Evolutionary conservation across 2,113 vertebrate genomes (phyloP), one percentile per base, ranked within the genome.

Genomic region (Toxotes chatareus): DNA sequence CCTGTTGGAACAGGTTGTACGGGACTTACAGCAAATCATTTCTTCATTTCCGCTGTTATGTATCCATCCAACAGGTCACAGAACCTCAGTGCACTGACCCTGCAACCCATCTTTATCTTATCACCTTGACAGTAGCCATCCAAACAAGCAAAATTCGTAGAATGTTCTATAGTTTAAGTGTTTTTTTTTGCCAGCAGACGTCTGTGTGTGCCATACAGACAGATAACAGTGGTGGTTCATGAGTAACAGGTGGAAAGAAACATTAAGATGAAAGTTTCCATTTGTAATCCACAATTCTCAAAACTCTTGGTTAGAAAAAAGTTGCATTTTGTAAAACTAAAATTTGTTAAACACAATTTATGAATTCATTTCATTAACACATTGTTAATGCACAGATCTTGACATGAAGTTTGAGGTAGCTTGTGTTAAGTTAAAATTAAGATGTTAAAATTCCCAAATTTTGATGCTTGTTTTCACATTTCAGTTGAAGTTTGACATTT

Each of bases 61-160:
- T 34, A 31, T 84, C 7, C 16, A 53, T 31, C 3, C 4, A 7
- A 63, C 36, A 36, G 38, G 57, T 85, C 64, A 60, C 46, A 59
- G 17, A 42, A 44, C 40, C 31, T 66, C 34, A 31, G 81, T 3
- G 32, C 74, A 76, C 4, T 47, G 79, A 85, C 85, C 80, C 42
- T 16, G 17, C 65, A 65, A 62, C 38, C 27, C 14, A 19, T 23
- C 69, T 3, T 23, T 88, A 91, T 88, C 86, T 90, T 70, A 87
- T 87, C 88, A 78, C 5, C 40, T 40, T 73, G 1, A 83, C 49
- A 57, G 21, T 17, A 12, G 53, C 5, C 47, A 38, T 60, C 12
- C 67, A 73, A 80, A 67, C 56, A 79, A 40, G 56, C 49, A 74
- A 32, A 76, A 63, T 85, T 89, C 83, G 74, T 31, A 36, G 75